Conservation (phyloP, 2,888 invertebrate genomes). For the Polyommatus iphigenia region DNA sequence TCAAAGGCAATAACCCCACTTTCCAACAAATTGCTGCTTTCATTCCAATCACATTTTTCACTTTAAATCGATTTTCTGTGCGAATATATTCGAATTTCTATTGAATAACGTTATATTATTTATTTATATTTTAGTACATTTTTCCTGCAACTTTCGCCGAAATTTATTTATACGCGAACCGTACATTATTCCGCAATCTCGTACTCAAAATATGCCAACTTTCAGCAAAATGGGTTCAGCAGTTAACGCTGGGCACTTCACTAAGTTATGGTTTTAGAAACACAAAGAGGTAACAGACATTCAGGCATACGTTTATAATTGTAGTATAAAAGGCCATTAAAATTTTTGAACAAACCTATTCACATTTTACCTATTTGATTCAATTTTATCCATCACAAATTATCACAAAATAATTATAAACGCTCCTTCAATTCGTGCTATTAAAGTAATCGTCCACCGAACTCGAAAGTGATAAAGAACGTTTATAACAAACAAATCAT, state of each 20-base stretch:
- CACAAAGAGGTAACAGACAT: too few relatives aligned
- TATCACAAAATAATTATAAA: neutral
- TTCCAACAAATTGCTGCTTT: neutral
- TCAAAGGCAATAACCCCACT: neutral
- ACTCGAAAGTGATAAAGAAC: conserved; percentile 13
- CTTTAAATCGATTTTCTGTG: conserved; percentile 33
- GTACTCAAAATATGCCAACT: too few relatives aligned
- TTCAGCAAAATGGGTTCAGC: too few relatives aligned
- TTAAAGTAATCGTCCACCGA: neutral
- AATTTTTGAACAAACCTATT: neutral
- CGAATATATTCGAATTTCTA: conserved; percentile 27
- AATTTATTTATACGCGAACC: too few relatives aligned
- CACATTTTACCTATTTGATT: neutral
- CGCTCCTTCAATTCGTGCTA: conserved; percentile 10
- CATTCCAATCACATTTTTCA: conserved; percentile 22
- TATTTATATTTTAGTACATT: neutral
- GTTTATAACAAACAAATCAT: conserved; percentile 17
- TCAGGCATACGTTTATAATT: too few relatives aligned
- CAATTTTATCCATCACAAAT: neutral
- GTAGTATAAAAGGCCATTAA: neutral
- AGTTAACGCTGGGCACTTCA: too few relatives aligned
- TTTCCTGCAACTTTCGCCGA: too few relatives aligned
- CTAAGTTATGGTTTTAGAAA: too few relatives aligned
- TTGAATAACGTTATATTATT: neutral
- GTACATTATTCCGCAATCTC: too few relatives aligned